Percentiles rank a stretch among this genome's conserved stretches.
These are phyloP conservation scores for Acanthopagrus latus DNA, from an alignment of 2,797 vertebrate species.

Conservation along the genomic window DNA sequence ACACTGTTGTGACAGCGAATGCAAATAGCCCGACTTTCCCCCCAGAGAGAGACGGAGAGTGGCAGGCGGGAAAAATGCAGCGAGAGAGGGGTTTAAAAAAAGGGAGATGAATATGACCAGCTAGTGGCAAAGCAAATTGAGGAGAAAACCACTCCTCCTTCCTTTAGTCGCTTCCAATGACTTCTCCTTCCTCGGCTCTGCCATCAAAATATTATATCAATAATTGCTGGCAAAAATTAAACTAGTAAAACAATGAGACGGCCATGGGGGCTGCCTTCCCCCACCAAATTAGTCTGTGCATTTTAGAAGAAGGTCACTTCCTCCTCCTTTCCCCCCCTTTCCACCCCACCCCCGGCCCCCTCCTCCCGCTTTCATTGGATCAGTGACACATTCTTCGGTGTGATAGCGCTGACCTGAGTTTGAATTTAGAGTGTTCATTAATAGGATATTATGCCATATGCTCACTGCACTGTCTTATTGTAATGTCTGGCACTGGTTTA, in stretches of 20 bases:
- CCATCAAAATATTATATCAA: constrained; percentile 89
- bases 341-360: constrained; percentile 61
- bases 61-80: constrained; percentile 60
- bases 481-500: constrained; percentile 96
- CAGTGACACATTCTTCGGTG: constrained; percentile 93
- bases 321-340: constrained; percentile 54
- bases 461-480: constrained; percentile 96
- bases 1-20: constrained; percentile 84
- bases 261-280: constrained; percentile 80
- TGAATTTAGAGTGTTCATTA: constrained; percentile 99
- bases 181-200: constrained; percentile 67
- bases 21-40: constrained; percentile 78
- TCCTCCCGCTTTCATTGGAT: constrained; percentile 82
- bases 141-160: constrained; percentile 42
- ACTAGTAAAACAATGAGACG: constrained; percentile 86
- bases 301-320: constrained; percentile 91
- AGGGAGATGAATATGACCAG: constrained; percentile 44
- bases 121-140: constrained; percentile 43
- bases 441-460: constrained; percentile 99
- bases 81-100: constrained; percentile 48
- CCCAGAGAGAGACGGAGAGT: constrained; percentile 56
- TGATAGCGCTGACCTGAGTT: constrained; percentile 98
- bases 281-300: constrained; percentile 86
- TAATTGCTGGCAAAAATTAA: constrained; percentile 89
- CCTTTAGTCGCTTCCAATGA: constrained; percentile 75